phyloP scores from a whole-genome alignment of 2,113 vertebrate genomes.

The Rhea americana region DNA sequence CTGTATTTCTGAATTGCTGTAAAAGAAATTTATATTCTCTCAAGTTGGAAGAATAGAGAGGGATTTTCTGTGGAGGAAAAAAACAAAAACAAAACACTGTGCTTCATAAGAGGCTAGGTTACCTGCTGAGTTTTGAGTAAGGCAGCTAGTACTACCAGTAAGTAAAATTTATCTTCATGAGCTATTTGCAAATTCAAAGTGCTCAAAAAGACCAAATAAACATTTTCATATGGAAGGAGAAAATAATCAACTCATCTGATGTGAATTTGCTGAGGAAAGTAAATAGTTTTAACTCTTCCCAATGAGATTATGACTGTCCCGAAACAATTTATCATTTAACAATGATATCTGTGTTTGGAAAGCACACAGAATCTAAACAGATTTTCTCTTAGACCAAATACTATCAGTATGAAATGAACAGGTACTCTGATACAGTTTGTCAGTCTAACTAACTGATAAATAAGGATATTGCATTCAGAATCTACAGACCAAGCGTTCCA shows the following conservation, averaged over 20 bases:
- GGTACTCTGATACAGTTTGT: neutral
- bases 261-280: constrained; percentile 45
- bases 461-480: neutral
- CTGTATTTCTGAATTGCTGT: neutral
- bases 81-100: fast-evolving
- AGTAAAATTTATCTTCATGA: neutral
- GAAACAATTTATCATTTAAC: neutral
- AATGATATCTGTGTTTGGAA: neutral
- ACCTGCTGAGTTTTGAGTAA: neutral
- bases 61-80: neutral
- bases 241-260: neutral
- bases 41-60: neutral
- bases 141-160: neutral
- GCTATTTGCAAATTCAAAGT: neutral
- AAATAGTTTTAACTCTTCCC: neutral
- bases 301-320: neutral
- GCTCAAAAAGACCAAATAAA: neutral
- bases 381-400: neutral
- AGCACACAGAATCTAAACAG: neutral
- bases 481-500: fast-evolving
- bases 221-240: constrained; percentile 18
- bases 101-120: neutral
- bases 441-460: fast-evolving
- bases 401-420: neutral
- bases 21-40: neutral